Evolutionary conservation across 1,140 invertebrate genomes (phyloP).

Genomic region (Mycetomoellerius zeteki): DNA sequence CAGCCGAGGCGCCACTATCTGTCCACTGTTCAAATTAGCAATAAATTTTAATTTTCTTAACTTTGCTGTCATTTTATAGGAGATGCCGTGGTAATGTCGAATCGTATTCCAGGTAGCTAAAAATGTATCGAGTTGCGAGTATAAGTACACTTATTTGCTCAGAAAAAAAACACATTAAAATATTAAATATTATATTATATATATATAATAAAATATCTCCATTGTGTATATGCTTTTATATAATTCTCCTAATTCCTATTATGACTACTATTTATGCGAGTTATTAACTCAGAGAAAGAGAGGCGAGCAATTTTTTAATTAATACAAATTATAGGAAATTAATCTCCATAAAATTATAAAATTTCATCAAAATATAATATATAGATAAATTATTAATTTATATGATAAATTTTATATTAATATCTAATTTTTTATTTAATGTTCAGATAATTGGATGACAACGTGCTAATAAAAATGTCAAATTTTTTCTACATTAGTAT

Average conservation of each 20-base stretch:
- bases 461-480: slow-evolving; percentile 1
- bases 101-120: slow-evolving; percentile 45
- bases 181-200: slow-evolving; percentile 35
- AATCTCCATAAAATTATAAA: background rate
- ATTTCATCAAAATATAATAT: slow-evolving; percentile 5
- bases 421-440: background rate
- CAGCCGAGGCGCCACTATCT: slow-evolving; percentile 2
- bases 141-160: slow-evolving; percentile 80
- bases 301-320: background rate
- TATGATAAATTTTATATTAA: background rate
- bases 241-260: background rate
- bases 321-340: background rate
- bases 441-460: background rate
- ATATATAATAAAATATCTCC: slow-evolving; percentile 72
- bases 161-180: slow-evolving; percentile 71
- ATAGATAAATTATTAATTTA: background rate
- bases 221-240: slow-evolving; percentile 47
- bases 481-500: background rate
- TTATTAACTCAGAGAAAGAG: background rate
- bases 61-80: background rate
- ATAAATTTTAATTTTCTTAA: slow-evolving; percentile 66
- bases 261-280: no score
- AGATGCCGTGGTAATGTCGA: slow-evolving; percentile 18
- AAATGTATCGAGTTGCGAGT: slow-evolving; percentile 66
- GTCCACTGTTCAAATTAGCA: slow-evolving; percentile 51